phyloP scores from a whole-genome alignment of 2,888 invertebrate species.

The Cheiracanthium punctorium region DNA sequence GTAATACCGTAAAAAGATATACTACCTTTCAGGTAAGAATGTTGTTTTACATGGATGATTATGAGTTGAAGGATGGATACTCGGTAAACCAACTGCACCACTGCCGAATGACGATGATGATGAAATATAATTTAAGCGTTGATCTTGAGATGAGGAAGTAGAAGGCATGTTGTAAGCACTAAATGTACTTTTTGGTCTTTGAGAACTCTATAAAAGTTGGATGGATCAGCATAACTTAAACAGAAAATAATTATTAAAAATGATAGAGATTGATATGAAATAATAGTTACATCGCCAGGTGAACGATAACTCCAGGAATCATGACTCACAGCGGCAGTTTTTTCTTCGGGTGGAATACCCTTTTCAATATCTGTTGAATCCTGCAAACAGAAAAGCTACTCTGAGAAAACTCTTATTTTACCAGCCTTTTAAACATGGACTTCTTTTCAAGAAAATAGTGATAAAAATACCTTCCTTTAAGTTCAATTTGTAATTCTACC shows the following conservation, averaged over 20 bases:
- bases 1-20: not conserved
- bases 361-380: constrained; percentile 52
- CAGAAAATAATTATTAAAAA: not conserved
- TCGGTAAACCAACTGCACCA: constrained; percentile 34
- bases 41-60: constrained; percentile 25
- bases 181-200: constrained; percentile 24
- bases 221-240: not conserved
- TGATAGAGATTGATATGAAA: not conserved
- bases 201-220: constrained; percentile 12
- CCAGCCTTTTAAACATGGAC: too few species aligned
- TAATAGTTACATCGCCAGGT: constrained; percentile 35
- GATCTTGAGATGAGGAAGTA: constrained; percentile 31
- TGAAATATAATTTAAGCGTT: constrained; percentile 44
- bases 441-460: too few species aligned
- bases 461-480: too few species aligned
- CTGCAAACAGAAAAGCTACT: constrained; percentile 26
- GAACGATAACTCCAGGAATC: constrained; percentile 44
- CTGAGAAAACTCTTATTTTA: too few species aligned
- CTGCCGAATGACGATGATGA: constrained; percentile 55
- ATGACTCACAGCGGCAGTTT: constrained; percentile 16
- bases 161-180: not conserved
- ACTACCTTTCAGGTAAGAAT: constrained; percentile 47
- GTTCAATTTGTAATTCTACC: too few species aligned
- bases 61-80: constrained; percentile 40
- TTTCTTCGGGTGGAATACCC: constrained; percentile 33